Evolutionary conservation across 92 coral and sea anemone species (phyloP).

Genomic region (Zoanthus sansibaricus): DNA sequence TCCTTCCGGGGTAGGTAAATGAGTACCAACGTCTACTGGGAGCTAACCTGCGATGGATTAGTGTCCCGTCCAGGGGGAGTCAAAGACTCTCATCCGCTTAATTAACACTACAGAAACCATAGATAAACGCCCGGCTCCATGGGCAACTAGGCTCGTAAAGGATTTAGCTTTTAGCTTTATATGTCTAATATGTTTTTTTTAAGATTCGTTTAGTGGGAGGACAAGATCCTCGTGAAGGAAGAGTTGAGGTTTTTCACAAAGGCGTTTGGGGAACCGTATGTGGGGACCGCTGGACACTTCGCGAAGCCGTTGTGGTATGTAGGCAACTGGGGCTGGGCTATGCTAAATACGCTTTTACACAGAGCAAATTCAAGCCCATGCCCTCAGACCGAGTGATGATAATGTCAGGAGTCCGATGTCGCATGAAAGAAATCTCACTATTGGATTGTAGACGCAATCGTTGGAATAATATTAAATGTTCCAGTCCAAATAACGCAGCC

Average conservation of each 20-base stretch:
- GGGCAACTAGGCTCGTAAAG: too few relatives aligned
- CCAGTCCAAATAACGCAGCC: constrained; percentile 59
- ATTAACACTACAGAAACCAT: too few relatives aligned
- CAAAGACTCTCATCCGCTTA: too few relatives aligned
- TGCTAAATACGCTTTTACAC: constrained; percentile 67
- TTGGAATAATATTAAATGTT: constrained; percentile 63
- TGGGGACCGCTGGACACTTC: constrained; percentile 85
- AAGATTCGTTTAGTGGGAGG: constrained; percentile 59
- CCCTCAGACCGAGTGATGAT: constrained; percentile 53
- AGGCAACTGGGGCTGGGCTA: constrained; percentile 85
- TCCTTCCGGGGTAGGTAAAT: too few relatives aligned
- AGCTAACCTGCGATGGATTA: too few relatives aligned
- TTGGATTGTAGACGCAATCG: constrained; percentile 74
- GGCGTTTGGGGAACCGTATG: constrained; percentile 87
- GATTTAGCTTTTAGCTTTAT: too few relatives aligned
- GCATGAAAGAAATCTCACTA: constrained; percentile 71
- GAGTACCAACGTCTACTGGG: too few relatives aligned
- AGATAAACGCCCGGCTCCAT: too few relatives aligned
- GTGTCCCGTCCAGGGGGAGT: too few relatives aligned
- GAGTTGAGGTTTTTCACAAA: constrained; percentile 55
- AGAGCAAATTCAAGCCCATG: constrained; percentile 51
- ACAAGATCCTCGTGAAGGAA: constrained; percentile 47
- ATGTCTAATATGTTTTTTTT: background rate
- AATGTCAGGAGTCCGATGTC: constrained; percentile 82
- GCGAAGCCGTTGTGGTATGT: constrained; percentile 87